phyloP scores from a whole-genome alignment of 2,797 vertebrate species.

The Rhyacichthys aspro region DNA sequence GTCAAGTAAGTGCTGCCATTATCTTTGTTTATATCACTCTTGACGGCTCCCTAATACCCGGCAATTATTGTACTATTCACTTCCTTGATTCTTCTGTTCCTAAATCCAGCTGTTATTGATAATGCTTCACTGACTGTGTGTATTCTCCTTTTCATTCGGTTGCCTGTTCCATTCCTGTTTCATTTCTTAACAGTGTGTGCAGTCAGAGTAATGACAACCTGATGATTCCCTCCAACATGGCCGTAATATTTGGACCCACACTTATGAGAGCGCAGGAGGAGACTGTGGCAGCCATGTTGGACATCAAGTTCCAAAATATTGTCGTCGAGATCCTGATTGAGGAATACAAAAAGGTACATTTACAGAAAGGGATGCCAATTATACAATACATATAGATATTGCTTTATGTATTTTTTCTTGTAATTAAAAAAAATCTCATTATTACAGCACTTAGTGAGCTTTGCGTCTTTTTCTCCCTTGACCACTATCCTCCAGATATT shows the following conservation, averaged over 20 bases:
- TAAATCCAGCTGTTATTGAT: slow-evolving; percentile 1
- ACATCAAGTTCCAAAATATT: slow-evolving; percentile 99
- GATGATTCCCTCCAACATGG: slow-evolving; percentile 97
- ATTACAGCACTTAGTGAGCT: background rate
- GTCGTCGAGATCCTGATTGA: slow-evolving; percentile 97
- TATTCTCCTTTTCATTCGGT: background rate
- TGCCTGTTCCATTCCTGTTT: slow-evolving; percentile 11
- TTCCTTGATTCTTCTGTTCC: background rate
- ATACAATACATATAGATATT: background rate
- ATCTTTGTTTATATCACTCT: background rate
- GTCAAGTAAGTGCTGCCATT: slow-evolving; percentile 84
- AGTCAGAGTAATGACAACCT: slow-evolving; percentile 90
- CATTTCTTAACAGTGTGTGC: slow-evolving; percentile 83
- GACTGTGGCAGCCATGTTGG: slow-evolving; percentile 97
- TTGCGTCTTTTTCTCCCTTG: too few relatives aligned
- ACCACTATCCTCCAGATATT: slow-evolving; percentile 95
- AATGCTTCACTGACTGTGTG: background rate
- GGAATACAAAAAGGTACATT: slow-evolving; percentile 87
- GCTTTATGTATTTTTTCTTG: too few relatives aligned
- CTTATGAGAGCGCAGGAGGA: slow-evolving; percentile 96
- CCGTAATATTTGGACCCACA: slow-evolving; percentile 95
- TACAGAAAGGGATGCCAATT: too few relatives aligned
- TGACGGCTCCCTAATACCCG: background rate
- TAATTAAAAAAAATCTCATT: too few relatives aligned
- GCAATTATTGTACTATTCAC: slow-evolving; percentile 1